Evolutionary conservation across 92 coral and sea anemone genomes (phyloP), one percentile per base, ranked within the genome.

Genomic region (Epizoanthus ramosus): DNA sequence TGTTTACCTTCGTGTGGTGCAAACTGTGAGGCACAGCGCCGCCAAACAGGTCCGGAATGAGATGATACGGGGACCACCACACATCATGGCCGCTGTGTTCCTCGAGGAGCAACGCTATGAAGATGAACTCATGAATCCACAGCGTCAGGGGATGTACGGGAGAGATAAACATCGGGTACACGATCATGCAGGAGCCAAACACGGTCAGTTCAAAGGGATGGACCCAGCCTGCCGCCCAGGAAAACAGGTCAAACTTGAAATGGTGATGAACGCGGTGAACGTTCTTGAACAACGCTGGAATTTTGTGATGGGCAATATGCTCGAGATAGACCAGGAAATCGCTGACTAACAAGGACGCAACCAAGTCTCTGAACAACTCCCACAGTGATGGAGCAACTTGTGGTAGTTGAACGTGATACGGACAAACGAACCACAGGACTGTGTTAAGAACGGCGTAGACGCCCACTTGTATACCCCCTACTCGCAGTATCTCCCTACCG

Each of bases 31-130:
- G 79, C 10, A 73, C 79, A 73, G 79, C 79, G 56, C 79, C 79
- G 43, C 79, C 79, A 28, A 73, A 73, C 63, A 41, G 8, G 63
- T 73, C 79, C 1, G 79, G 79, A 73, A 73, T 73, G 24, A 73
- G 79, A 73, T 73, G 57, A 28, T 73, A 58, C 15, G 79, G 79
- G 22, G 79, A 73, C 79, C 79, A 73, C 79, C 79, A 73, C 60
- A 73, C 79, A 15, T 73, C 33, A 73, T 73, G 79, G 25, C 79
- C 79, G 79, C 79, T 73, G 79, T 73, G 79, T 43, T 73, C 79
- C 13, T 73, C 79, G 0, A 73, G 56, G 8, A 73, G 79, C 50
- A 73, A 61, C n/a, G 79, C 19, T 31, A 73, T 58, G 63, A 73
- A 73, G 24, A 73, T 73, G 12, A 22, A 73, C 23, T 73, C 79